A percentile compares a stretch with the other conserved stretches of the same genome.
These are phyloP conservation scores for Pogonomyrmex barbatus DNA, from an alignment of 1,140 invertebrate species.

Conservation along the genomic window DNA sequence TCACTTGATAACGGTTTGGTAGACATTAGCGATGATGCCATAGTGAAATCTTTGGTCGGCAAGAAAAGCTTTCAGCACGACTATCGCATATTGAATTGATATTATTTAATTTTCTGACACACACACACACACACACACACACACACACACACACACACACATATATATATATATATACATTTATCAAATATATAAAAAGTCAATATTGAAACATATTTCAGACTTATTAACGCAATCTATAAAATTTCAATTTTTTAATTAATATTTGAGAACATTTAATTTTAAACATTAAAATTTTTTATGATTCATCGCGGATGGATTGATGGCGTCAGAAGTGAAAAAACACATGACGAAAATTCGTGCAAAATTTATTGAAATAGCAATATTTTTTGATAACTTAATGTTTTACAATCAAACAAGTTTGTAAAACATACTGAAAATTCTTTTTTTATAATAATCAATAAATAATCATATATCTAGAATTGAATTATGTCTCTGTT, in stretches of 20 bases:
- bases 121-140: no score
- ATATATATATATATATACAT: background rate
- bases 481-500: no score
- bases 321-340: no score
- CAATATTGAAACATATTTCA: background rate
- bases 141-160: no score
- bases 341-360: no score
- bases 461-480: no score
- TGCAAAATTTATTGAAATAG: no score
- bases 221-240: background rate
- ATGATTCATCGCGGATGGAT: no score
- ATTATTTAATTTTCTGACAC: background rate
- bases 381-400: no score
- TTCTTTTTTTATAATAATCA: no score
- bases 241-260: background rate
- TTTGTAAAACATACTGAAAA: no score
- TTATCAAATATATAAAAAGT: background rate
- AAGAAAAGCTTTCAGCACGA: constrained; percentile 22
- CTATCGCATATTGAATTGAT: background rate
- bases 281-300: background rate
- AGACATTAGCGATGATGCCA: constrained; percentile 38
- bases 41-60: constrained; percentile 17
- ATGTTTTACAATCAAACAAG: no score
- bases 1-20: constrained; percentile 47
- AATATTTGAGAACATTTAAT: background rate